These are phyloP conservation scores for Paramisgurnus dabryanus DNA, from an alignment of 2,113 vertebrate genomes.

Conservation along the genomic window DNA sequence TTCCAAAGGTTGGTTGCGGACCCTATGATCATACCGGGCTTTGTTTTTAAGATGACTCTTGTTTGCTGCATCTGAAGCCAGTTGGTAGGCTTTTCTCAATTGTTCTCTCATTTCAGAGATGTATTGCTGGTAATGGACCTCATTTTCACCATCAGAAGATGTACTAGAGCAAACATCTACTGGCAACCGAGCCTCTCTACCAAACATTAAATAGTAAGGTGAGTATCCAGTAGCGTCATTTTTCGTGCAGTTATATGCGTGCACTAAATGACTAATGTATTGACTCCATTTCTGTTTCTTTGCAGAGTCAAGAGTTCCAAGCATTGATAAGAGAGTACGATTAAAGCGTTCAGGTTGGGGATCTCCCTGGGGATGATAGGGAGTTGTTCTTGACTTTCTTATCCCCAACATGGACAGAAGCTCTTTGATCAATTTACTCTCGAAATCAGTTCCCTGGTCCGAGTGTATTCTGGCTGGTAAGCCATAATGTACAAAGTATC, in stretches of 20 bases:
- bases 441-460: no score
- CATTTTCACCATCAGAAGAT: neutral
- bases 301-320: no score
- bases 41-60: constrained; percentile 34
- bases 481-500: no score
- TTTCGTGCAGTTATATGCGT: constrained; percentile 9
- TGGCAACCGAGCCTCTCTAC: neutral
- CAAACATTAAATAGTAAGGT: constrained; percentile 26
- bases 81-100: no score
- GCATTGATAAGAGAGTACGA: no score
- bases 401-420: no score
- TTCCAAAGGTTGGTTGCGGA: neutral
- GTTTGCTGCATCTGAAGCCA: neutral
- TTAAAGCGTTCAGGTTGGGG: no score
- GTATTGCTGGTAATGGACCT: neutral
- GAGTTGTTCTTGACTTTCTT: no score
- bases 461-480: no score
- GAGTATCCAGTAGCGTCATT: constrained; percentile 14
- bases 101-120: neutral
- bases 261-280: neutral
- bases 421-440: no score
- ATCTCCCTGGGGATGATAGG: no score
- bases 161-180: neutral
- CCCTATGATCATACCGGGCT: neutral
- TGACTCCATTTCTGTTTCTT: neutral